Conservation (phyloP, 2,888 invertebrate genomes). For the Toxonevra muliebris region DNA sequence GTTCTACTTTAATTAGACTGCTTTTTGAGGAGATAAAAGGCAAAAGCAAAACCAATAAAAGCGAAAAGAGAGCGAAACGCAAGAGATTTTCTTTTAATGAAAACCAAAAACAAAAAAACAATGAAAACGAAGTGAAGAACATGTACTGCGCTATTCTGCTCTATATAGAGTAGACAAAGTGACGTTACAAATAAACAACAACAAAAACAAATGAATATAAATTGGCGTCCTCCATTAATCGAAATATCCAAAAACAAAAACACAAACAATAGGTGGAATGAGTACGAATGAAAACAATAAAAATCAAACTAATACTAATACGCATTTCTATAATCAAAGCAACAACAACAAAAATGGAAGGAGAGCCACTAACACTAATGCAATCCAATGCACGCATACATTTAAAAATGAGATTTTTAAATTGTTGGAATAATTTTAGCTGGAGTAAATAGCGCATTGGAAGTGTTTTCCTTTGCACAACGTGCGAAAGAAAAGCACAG, state of each 20-base stretch:
- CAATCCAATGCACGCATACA: not conserved
- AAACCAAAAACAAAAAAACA: too few species aligned
- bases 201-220: constrained; percentile 13
- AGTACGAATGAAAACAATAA: constrained; percentile 6
- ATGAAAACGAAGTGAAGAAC: too few species aligned
- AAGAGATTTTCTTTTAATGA: too few species aligned
- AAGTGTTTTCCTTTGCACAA: not conserved
- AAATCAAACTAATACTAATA: not conserved
- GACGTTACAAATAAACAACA: too few species aligned
- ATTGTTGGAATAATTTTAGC: not conserved
- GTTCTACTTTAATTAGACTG: too few species aligned
- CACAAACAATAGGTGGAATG: constrained; percentile 5
- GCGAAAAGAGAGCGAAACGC: too few species aligned
- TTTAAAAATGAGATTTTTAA: too few species aligned
- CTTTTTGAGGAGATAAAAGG: too few species aligned
- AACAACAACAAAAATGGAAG: not conserved
- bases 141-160: too few species aligned
- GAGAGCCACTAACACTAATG: constrained; percentile 2
- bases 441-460: constrained; percentile 3
- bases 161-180: too few species aligned
- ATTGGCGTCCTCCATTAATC: constrained; percentile 40
- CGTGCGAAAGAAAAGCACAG: too few species aligned
- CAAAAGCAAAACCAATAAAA: too few species aligned
- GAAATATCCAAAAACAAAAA: constrained; percentile 17
- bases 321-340: not conserved